These are phyloP conservation scores for Neoaliturus tenellus DNA, from an alignment of 2,888 invertebrate species.

Conservation along the genomic window DNA sequence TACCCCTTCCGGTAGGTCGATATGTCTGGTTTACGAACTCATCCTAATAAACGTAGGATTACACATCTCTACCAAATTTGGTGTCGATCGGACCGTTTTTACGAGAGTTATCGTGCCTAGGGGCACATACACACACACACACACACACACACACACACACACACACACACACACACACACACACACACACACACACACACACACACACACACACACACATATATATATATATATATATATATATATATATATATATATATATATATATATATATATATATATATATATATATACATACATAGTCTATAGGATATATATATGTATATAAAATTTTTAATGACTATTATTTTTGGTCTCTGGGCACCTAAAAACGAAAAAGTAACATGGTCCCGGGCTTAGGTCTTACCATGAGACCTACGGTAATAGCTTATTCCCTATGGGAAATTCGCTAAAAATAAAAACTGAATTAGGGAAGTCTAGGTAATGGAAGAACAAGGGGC, in stretches of 20 bases:
- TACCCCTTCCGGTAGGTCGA: background rate
- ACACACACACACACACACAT: conserved; percentile 9
- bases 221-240: background rate
- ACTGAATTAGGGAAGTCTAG: no score
- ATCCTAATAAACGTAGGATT: background rate
- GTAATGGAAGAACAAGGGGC: no score
- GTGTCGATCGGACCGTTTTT: background rate
- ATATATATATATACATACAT: background rate
- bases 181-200: conserved; percentile 13
- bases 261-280: conserved; percentile 3
- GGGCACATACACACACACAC: background rate
- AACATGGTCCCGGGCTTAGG: no score
- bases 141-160: conserved; percentile 12
- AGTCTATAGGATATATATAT: no score
- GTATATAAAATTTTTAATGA: no score
- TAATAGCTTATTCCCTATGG: no score
- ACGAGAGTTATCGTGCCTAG: background rate
- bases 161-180: conserved; percentile 13
- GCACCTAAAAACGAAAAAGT: no score
- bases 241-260: background rate
- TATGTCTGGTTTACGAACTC: background rate
- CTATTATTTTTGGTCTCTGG: no score
- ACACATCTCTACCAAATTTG: background rate
- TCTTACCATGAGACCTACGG: no score
- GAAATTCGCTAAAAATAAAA: no score